Base-by-base conservation (phyloP, 2,113 vertebrate species). In the Myotis davidii region DNA sequence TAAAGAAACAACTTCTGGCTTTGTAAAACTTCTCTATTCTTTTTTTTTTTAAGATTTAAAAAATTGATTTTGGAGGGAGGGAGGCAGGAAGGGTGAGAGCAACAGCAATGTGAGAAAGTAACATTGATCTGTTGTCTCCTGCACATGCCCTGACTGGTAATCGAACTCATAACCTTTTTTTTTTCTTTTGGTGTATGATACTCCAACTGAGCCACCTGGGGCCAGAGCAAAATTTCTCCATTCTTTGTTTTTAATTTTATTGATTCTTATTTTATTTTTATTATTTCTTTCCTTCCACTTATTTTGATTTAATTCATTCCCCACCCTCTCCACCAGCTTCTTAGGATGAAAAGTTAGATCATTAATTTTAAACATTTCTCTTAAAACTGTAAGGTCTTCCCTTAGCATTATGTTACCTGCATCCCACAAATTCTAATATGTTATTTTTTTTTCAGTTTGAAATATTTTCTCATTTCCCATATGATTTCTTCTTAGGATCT, bases 391-490 rank as follows among this genome's bases (percentile, higher is more conserved):
- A 88, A 78, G n/a, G 27, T 90, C 90, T 89, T 50, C 32, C 70
- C 29, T 90, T 70, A 82, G 25, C 20, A 77, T 88, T 70, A 83
- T 61, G 4, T 37, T 65, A 82, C 42, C 8, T 90, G 34, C 4
- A 52, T 87, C 14, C 11, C 16, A 37, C 69, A 52, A 64, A 76
- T 90, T 86, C 52, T 86, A 50, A 78, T 54, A 67, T 20, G n/a
- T 25, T 42, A 52, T 52, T 74, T 45, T 56, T 34, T 72, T 78
- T 91, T 79, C n/a, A 70, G 21, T 77, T 78, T 86, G 73, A 92
- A 90, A 85, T 86, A 72, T 89, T 92, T 94, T 70, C 32, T 81
- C 69, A n/a, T 82, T 82, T 82, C 48, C 39, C 79, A 37, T 65
- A 88, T 16, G 83, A 64, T 54, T 85, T 88, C 42, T 94, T 61